Percentiles rank a stretch among this genome's conserved stretches.
Evolutionary conservation across 2,888 invertebrate genomes (phyloP).

Genomic region (Mesochorus sp.): DNA sequence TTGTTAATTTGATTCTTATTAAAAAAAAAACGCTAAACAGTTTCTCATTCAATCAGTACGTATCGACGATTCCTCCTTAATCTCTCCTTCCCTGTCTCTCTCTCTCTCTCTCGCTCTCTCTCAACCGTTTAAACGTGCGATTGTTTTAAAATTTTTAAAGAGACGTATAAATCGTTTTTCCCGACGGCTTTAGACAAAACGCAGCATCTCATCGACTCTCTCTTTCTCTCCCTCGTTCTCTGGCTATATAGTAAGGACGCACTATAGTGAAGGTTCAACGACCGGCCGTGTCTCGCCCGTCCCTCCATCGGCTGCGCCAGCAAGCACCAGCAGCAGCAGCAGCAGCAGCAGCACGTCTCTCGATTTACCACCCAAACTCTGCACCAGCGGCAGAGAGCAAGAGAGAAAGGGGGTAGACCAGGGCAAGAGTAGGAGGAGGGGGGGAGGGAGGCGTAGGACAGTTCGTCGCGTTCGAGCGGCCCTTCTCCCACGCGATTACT

Average conservation of each 20-base stretch:
- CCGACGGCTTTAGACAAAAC: constrained; percentile 19
- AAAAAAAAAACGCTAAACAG: no score
- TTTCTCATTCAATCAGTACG: no score
- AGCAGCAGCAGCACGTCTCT: constrained; percentile 53
- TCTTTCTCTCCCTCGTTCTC: constrained; percentile 36
- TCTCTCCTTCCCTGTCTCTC: no score
- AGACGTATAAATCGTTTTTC: constrained; percentile 29
- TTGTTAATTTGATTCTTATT: no score
- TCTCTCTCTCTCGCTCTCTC: no score
- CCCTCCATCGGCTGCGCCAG: constrained; percentile 57
- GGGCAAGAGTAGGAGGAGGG: constrained; percentile 13
- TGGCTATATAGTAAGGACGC: constrained; percentile 24
- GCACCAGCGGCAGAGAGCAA: constrained; percentile 49
- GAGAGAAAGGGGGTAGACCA: constrained; percentile 7
- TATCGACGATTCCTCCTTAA: no score
- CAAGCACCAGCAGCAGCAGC: constrained; percentile 54
- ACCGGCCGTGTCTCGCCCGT: constrained; percentile 66
- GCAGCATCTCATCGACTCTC: constrained; percentile 36
- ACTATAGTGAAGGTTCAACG: constrained; percentile 64
- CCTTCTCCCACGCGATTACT: constrained; percentile 60
- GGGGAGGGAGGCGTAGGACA: constrained; percentile 44
- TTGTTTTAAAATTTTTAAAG: constrained; percentile 7
- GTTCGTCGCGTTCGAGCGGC: constrained; percentile 48
- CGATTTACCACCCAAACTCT: constrained; percentile 63
- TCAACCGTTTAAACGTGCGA: neutral